Conservation (phyloP, 2,888 invertebrate genomes). For the Erannis defoliaria region DNA sequence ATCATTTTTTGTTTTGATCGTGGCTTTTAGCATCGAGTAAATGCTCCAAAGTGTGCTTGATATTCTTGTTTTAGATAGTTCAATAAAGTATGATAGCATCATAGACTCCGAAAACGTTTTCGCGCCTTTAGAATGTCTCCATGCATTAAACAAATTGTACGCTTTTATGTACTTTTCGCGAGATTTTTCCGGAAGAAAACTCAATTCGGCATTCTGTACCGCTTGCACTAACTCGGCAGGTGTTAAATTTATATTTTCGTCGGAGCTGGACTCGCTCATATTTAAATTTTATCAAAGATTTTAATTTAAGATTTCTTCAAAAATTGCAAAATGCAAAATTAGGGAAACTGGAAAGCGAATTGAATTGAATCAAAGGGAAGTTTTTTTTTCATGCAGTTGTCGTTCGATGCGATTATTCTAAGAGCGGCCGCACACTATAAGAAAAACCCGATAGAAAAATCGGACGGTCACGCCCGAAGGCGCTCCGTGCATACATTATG, state of each 20-base stretch:
- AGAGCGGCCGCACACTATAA: no score
- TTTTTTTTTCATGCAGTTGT: no score
- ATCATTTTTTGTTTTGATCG: neutral
- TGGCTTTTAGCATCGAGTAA: neutral
- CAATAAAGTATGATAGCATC: neutral
- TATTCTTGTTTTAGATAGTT: neutral
- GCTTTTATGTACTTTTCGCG: no score
- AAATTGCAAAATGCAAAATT: no score
- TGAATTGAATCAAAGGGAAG: no score
- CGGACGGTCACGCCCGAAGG: no score
- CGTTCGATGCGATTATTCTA: no score
- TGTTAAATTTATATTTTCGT: slow-evolving; percentile 8
- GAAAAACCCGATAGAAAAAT: no score
- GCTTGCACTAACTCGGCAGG: neutral
- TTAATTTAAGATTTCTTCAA: no score
- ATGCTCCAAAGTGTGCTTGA: neutral
- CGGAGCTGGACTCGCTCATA: neutral
- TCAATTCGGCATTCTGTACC: neutral
- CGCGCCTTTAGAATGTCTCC: neutral
- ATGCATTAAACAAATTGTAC: neutral
- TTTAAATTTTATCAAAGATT: neutral
- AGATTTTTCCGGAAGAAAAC: neutral
- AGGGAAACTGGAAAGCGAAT: no score
- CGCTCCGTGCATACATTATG: no score
- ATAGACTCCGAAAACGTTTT: neutral